Percentiles rank a stretch among this genome's conserved stretches.
These are phyloP conservation scores for Steinernema feltiae DNA, from an alignment of 1,140 invertebrate species.

Conservation along the genomic window DNA sequence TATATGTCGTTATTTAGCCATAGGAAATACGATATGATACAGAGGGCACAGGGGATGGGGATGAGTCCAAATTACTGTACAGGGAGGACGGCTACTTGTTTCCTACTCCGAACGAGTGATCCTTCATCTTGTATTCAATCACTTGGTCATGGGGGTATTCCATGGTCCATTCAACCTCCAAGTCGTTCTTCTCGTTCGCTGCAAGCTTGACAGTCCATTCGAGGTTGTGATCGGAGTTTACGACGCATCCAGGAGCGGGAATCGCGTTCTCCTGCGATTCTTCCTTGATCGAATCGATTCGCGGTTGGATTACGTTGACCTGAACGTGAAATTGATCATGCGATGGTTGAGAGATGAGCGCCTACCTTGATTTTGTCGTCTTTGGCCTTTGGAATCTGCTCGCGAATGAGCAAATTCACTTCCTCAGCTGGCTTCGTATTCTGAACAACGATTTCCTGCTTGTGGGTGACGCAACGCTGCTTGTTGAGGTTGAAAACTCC, in stretches of 20 bases:
- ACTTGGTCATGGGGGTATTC: constrained; percentile 55
- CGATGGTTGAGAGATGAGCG: constrained; percentile 1
- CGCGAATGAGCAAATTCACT: constrained; percentile 54
- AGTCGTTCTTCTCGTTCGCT: constrained; percentile 20
- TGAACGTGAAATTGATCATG: constrained; percentile 21
- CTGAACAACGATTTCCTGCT: constrained; percentile 58
- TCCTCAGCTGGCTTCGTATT: constrained; percentile 55
- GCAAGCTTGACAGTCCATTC: constrained; percentile 57
- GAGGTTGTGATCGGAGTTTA: constrained; percentile 58
- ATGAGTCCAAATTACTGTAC: no score
- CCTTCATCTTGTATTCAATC: no score
- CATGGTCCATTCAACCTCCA: constrained; percentile 50
- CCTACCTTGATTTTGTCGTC: constrained; percentile 61
- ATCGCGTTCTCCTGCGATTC: constrained; percentile 8
- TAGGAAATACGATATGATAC: no score
- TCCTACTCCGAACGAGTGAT: no score
- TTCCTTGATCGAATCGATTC: constrained; percentile 2
- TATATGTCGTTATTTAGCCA: no score
- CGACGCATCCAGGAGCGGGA: constrained; percentile 31
- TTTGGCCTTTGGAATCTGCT: constrained; percentile 58
- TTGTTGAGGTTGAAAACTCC: constrained; percentile 52
- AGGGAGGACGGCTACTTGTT: no score
- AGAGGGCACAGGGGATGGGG: no score
- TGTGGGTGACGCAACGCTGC: constrained; percentile 40
- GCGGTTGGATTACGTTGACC: constrained; percentile 53